Conservation (phyloP, 2,888 invertebrate genomes). For the Schizotus pectinicornis region DNA sequence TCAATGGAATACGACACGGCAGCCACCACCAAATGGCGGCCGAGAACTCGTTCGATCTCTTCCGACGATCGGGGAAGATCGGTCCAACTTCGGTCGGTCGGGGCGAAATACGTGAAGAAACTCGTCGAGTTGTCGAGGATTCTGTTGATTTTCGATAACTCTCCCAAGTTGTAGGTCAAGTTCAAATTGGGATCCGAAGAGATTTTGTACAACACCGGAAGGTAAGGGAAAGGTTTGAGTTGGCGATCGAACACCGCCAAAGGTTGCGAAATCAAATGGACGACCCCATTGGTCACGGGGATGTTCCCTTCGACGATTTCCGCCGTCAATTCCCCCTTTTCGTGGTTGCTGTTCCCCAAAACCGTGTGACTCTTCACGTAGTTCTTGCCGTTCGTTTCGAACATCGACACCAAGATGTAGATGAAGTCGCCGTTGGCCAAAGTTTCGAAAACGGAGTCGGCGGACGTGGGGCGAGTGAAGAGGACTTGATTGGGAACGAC, state of each 20-base stretch:
- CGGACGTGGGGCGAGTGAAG: conserved; percentile 80
- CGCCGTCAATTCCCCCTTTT: conserved; percentile 79
- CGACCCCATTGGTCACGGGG: conserved; percentile 89
- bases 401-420: conserved; percentile 79
- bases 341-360: conserved; percentile 75
- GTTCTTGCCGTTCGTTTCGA: conserved; percentile 68
- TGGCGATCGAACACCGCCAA: conserved; percentile 85
- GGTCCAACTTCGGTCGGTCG: conserved; percentile 86
- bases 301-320: conserved; percentile 87
- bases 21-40: conserved; percentile 80
- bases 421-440: conserved; percentile 80
- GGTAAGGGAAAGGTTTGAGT: conserved; percentile 83
- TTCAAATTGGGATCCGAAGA: conserved; percentile 83
- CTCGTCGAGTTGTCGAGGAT: conserved; percentile 67
- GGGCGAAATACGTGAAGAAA: conserved; percentile 88
- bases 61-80: conserved; percentile 52
- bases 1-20: conserved; percentile 77
- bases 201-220: conserved; percentile 81
- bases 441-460: conserved; percentile 75
- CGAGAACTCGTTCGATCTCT: conserved; percentile 78
- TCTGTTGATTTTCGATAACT: conserved; percentile 75
- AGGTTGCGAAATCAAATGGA: conserved; percentile 88
- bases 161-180: conserved; percentile 76
- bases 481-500: conserved; percentile 84
- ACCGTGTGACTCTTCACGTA: conserved; percentile 83